A percentile compares a stretch with the other conserved stretches of the same genome.
Conservation (phyloP, 2,888 invertebrate genomes). For the Cerastis rubricosa region DNA sequence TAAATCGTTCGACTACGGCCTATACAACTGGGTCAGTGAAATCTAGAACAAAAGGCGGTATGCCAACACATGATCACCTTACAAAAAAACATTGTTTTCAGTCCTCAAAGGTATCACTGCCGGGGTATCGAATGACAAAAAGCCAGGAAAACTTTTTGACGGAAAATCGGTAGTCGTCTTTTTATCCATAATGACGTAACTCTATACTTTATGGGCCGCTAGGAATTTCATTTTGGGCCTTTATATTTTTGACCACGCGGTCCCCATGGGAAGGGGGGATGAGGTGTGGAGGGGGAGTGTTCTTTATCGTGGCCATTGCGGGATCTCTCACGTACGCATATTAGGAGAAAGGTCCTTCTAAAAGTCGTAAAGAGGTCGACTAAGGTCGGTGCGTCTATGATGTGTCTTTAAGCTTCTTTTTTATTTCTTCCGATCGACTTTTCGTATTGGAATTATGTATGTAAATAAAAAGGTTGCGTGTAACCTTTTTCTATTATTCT, state of each 20-base stretch:
- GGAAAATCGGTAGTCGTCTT: conserved; percentile 71
- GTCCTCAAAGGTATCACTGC: conserved; percentile 60
- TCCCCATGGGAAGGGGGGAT: conserved; percentile 58
- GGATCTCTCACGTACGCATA: conserved; percentile 84
- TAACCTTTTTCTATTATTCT: conserved; percentile 42
- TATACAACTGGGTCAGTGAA: conserved; percentile 44
- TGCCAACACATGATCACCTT: conserved; percentile 33
- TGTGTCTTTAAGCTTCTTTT: conserved; percentile 75
- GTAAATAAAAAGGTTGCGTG: conserved; percentile 50
- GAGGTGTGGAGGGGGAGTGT: conserved; percentile 60
- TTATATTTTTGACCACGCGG: conserved; percentile 86
- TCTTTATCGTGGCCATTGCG: conserved; percentile 81
- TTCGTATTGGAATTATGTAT: conserved; percentile 58
- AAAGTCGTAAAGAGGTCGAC: conserved; percentile 85
- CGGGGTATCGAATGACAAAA: conserved; percentile 66
- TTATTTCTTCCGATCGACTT: conserved; percentile 72
- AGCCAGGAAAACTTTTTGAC: conserved; percentile 52
- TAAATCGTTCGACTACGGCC: conserved; percentile 9
- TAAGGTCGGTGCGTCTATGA: conserved; percentile 77
- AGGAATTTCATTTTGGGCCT: conserved; percentile 87
- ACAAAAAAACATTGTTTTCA: conserved; percentile 43
- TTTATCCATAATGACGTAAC: conserved; percentile 86
- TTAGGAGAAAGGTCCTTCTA: conserved; percentile 82
- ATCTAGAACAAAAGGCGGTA: conserved; percentile 29
- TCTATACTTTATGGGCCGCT: conserved; percentile 86